Conservation (phyloP, 2,888 invertebrate species). For the Chloromyia formosa region DNA sequence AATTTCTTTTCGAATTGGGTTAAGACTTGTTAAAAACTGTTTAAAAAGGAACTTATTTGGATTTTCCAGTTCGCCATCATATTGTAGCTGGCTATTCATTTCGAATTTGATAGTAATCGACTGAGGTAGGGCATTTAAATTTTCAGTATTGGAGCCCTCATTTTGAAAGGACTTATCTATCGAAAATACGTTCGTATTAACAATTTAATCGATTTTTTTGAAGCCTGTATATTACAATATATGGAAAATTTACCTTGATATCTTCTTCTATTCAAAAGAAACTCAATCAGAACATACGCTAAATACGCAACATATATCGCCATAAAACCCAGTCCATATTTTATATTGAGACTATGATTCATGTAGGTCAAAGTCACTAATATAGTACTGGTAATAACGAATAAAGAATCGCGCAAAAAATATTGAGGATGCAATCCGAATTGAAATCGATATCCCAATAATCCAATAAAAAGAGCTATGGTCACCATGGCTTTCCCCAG, state of each 20-base stretch:
- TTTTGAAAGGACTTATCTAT: too few relatives aligned
- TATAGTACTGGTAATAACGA: neutral
- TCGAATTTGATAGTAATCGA: constrained; percentile 22
- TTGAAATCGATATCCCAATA: neutral
- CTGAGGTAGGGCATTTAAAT: too few relatives aligned
- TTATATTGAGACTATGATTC: neutral
- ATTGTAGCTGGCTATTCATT: constrained; percentile 17
- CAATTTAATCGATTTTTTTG: too few relatives aligned
- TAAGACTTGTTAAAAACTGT: constrained; percentile 23
- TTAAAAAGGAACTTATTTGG: constrained; percentile 7
- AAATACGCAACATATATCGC: constrained; percentile 19
- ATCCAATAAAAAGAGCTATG: constrained; percentile 1
- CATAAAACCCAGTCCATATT: constrained; percentile 13
- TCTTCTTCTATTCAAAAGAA: neutral
- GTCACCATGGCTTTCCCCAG: constrained; percentile 23
- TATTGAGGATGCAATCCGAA: constrained; percentile 8
- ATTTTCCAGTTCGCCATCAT: constrained; percentile 14
- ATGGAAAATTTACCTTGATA: constrained; percentile 32
- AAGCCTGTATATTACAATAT: too few relatives aligned
- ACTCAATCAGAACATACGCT: neutral
- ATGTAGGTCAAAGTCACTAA: neutral
- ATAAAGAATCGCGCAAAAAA: constrained; percentile 19
- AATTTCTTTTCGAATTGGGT: constrained; percentile 22
- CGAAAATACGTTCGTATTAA: too few relatives aligned
- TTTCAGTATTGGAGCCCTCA: too few relatives aligned